phyloP scores from a whole-genome alignment of 2,113 vertebrate genomes.

The Prochilodus magdalenae region DNA sequence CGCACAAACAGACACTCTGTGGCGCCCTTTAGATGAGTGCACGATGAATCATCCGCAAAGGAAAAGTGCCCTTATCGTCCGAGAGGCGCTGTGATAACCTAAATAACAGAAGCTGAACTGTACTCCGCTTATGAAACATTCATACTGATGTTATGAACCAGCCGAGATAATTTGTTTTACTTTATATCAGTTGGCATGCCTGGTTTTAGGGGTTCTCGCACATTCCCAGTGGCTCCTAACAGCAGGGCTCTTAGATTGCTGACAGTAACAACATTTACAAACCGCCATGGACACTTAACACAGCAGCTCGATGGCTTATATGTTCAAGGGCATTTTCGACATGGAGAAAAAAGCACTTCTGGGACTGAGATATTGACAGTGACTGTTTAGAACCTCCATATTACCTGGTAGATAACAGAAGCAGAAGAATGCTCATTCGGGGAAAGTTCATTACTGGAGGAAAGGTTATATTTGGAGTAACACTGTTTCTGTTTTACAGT shows the following conservation, averaged over 20 bases:
- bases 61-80: not conserved
- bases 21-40: conserved; percentile 1
- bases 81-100: conserved; percentile 2
- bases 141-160: not conserved
- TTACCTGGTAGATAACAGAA: not conserved
- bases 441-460: not conserved
- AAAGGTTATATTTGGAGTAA: not conserved
- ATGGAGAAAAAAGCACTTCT: not conserved
- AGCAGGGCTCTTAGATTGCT: not conserved
- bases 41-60: conserved; percentile 3
- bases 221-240: not conserved
- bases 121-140: not conserved
- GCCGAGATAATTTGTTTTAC: not conserved
- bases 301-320: not conserved
- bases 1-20: not conserved
- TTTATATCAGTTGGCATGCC: not conserved
- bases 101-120: not conserved
- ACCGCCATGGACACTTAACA: not conserved
- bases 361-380: not conserved
- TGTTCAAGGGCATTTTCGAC: not conserved
- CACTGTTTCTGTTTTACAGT: not conserved
- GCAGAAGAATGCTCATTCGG: not conserved
- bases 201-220: not conserved
- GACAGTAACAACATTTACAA: not conserved
- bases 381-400: not conserved